Conservation (phyloP, 2,113 vertebrate species). For the Chloropsis cyanopogon region DNA sequence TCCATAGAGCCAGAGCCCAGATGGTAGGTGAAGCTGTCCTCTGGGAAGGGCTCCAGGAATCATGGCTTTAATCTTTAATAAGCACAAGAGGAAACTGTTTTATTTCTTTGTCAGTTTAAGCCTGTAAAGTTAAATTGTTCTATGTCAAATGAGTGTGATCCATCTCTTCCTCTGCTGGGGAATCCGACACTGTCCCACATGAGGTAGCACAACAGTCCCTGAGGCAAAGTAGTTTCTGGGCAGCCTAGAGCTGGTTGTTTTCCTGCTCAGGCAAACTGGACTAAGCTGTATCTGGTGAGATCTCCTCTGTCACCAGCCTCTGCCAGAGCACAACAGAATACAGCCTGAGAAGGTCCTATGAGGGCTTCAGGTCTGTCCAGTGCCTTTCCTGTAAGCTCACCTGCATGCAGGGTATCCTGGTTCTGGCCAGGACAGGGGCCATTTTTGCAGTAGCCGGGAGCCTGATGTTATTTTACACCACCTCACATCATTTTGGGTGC, state of each 20-base stretch:
- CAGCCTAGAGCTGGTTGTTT: neutral
- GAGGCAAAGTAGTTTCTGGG: neutral
- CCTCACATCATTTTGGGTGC: neutral
- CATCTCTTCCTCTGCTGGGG: neutral
- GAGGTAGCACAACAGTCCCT: neutral
- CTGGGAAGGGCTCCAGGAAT: neutral
- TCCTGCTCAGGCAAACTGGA: neutral
- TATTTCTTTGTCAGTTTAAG: neutral
- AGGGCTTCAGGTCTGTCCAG: neutral
- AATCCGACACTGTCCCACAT: neutral
- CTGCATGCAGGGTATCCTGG: neutral
- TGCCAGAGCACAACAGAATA: neutral
- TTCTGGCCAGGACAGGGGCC: neutral
- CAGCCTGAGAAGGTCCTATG: neutral
- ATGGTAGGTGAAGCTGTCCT: neutral
- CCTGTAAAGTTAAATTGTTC: neutral
- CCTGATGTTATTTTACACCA: neutral
- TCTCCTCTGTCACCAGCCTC: neutral
- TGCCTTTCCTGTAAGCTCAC: neutral
- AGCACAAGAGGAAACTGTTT: neutral
- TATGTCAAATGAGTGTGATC: neutral
- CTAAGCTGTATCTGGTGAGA: neutral
- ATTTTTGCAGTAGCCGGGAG: neutral
- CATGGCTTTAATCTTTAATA: neutral
- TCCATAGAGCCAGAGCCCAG: neutral